Percentiles rank a stretch among this genome's conserved stretches.
Evolutionary conservation across 1,140 invertebrate genomes (phyloP).

Genomic region (Samia ricini): DNA sequence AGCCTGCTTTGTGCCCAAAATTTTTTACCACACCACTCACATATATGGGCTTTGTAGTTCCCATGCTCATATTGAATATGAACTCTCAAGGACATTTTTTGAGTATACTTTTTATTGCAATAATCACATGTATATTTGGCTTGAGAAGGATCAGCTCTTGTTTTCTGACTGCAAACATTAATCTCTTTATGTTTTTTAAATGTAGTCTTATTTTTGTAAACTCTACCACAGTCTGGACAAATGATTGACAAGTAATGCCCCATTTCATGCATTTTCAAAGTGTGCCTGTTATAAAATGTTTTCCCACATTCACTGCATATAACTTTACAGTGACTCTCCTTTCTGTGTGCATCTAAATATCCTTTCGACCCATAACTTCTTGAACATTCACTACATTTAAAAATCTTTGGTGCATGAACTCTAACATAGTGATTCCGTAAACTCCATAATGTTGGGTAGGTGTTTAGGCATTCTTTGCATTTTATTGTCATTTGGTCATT

Average conservation of each 20-base stretch:
- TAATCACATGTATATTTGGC: conserved; percentile 63
- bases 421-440: conserved; percentile 58
- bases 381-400: conserved; percentile 46
- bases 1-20: conserved; percentile 58
- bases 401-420: conserved; percentile 57
- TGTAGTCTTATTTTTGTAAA: conserved; percentile 58
- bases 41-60: conserved; percentile 57
- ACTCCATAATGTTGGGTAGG: conserved; percentile 41
- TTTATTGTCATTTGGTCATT: conserved; percentile 35
- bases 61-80: conserved; percentile 67
- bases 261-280: conserved; percentile 58
- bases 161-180: conserved; percentile 52
- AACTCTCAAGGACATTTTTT: conserved; percentile 58
- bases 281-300: conserved; percentile 52
- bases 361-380: conserved; percentile 51
- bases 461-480: conserved; percentile 50
- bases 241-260: conserved; percentile 44
- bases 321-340: conserved; percentile 44
- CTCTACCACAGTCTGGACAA: conserved; percentile 55
- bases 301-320: conserved; percentile 61
- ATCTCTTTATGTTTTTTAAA: conserved; percentile 60
- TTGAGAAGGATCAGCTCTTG: conserved; percentile 42
- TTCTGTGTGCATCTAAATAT: conserved; percentile 45
- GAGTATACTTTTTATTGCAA: conserved; percentile 63
- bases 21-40: conserved; percentile 62